Base-by-base conservation (phyloP, 1,140 invertebrate genomes). In the Mizuhopecten yessoensis region DNA sequence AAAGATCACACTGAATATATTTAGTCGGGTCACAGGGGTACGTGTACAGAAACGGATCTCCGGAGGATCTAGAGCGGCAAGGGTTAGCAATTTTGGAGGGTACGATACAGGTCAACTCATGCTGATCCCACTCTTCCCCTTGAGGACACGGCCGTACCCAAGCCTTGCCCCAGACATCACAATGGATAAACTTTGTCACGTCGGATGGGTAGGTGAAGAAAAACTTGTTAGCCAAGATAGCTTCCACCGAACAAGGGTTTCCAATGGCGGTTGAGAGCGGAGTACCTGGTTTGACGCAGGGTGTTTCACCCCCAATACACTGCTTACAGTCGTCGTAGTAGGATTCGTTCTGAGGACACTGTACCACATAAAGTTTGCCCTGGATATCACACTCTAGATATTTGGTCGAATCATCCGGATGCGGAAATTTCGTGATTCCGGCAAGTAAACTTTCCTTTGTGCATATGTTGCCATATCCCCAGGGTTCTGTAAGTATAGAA, bases 131-230 rank as follows among this genome's bases (percentile, higher is more conserved):
- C 20, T 91, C 86, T n/a, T 92, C 87, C 5, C 87, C 88, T 0
- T 0, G 17, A 0, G 89, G 91, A 86, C 94, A 95, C 33, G 23
- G 17, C 86, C 92, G 86, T 11, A 94, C 33, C 91, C 93, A 95
- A 20, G 94, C 92, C n/a, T 94, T 90, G 15, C 94, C 94, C 91
- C 92, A 95, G 11, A 94, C 90, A 49, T 94, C 94, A 89, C 94
- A 95, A 34, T 94, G 92, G 87, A 94, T 93, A 34, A 91, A 94
- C 90, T 91, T 90, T 34, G 89, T 90, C 29, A 90, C 90, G 87
- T 94, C 92, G 0, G 88, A n/a, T 3, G 92, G 87, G 49, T 94
- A 93, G 0, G 33, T 34, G 75, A 93, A 94, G 91, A 93, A 94
- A 86, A 93, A 92, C 34, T 92, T 87, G 34, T 91, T 89, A 15